phyloP scores from a whole-genome alignment of 2,113 vertebrate genomes.

The Clinocottus analis region DNA sequence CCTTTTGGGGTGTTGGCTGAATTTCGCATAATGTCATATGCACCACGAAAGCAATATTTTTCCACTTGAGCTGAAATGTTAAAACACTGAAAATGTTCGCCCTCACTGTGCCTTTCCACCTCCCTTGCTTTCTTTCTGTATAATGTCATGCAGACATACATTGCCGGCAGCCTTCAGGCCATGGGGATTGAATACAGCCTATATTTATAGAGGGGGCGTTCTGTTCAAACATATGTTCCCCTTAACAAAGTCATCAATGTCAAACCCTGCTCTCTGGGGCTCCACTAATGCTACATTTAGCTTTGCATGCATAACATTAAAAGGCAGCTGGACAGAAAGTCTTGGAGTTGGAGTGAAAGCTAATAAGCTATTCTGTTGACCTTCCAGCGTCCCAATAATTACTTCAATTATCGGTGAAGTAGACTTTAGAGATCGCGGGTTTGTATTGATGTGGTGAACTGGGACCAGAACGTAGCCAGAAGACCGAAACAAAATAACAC shows the following conservation, averaged over 20 bases:
- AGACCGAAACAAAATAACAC: constrained; percentile 24
- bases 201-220: constrained; percentile 79
- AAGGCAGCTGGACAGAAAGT: constrained; percentile 59
- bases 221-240: constrained; percentile 80
- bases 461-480: not conserved
- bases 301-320: constrained; percentile 64
- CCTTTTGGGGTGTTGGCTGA: constrained; percentile 1
- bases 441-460: constrained; percentile 39
- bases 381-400: constrained; percentile 51
- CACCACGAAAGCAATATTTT: constrained; percentile 12
- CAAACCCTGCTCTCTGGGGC: constrained; percentile 65
- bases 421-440: constrained; percentile 29
- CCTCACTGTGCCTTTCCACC: constrained; percentile 30
- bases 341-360: constrained; percentile 54
- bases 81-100: constrained; percentile 22
- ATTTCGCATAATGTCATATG: not conserved
- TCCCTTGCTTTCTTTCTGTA: constrained; percentile 28
- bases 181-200: constrained; percentile 77
- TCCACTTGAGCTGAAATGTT: constrained; percentile 27
- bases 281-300: constrained; percentile 71
- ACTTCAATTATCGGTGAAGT: constrained; percentile 44
- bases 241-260: constrained; percentile 80
- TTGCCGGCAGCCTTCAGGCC: constrained; percentile 64
- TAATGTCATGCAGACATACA: constrained; percentile 76
- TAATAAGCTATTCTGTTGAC: constrained; percentile 58